Evolutionary conservation across 2,797 vertebrate genomes (phyloP), one percentile per base, ranked within the genome.

Genomic region (Atherinosoma microstoma): DNA sequence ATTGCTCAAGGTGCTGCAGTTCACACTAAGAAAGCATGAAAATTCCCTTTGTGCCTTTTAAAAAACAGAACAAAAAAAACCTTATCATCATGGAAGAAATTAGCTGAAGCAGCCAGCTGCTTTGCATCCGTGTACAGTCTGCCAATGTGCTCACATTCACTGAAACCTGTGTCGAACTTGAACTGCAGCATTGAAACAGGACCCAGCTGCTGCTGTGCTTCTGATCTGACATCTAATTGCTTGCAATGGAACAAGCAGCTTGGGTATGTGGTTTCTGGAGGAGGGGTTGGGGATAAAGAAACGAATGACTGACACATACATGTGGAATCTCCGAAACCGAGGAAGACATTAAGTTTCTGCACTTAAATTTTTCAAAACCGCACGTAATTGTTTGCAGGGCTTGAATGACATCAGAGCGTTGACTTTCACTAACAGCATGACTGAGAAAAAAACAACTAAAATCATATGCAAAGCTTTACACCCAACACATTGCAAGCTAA

Each of bases 361-460:
- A 38, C 83, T 73, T 74, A 42, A 86, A 82, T 80, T 64, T 78
- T 67, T 75, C 75, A n/a, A 54, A 68, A 85, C 88, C 81, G 18
- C 84, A 83, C 66, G 9, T 85, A 90, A 93, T 93, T 85, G 86
- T 76, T 91, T 84, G 83, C 92, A 92, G 90, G 83, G 65, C 59
- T 64, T 56, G 59, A 67, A 86, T 86, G 86, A 93, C 84, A 90
- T 93, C 91, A 91, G 60, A 77, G 64, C 68, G 1, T 53, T 38
- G 60, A 83, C 77, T 80, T 73, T 69, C 49, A 78, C 80, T 87
- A 71, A 76, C 72, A 58, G 67, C 67, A 59, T 76, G 32, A 32
- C 62, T 80, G 65, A 85, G 73, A 78, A 62, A 75, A 49, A 82
- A 77, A 76, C 56, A 77, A 77, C 38, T 60, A 45, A 68, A 65